Percentiles rank a stretch among this genome's conserved stretches.
Conservation (phyloP, 2,113 vertebrate genomes). For the Pholis gunnellus region DNA sequence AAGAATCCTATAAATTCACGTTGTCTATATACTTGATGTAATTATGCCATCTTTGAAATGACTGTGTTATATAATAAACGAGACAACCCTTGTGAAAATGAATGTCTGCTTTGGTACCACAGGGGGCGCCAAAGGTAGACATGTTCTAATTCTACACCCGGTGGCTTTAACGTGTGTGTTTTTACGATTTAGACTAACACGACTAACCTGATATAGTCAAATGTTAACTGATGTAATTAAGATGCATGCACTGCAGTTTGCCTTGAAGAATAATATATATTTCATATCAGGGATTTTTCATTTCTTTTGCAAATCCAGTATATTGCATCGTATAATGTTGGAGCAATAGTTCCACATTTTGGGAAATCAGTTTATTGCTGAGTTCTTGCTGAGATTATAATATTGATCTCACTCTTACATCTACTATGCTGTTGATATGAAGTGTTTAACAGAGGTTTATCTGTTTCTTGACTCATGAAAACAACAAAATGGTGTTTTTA, state of each 20-base stretch:
- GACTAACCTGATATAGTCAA: neutral
- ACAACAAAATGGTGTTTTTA: neutral
- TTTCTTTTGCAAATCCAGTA: neutral
- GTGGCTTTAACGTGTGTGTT: neutral
- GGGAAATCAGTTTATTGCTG: constrained; percentile 6
- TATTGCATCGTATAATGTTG: neutral
- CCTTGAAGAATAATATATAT: neutral
- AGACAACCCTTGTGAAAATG: neutral
- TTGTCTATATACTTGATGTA: neutral
- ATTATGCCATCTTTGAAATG: neutral
- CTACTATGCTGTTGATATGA: neutral
- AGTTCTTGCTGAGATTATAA: neutral
- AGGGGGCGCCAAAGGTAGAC: neutral
- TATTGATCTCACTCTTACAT: neutral
- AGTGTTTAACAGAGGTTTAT: neutral
- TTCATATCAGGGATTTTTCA: neutral
- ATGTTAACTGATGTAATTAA: neutral
- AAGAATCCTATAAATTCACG: neutral
- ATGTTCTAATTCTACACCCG: neutral
- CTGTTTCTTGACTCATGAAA: too few relatives aligned
- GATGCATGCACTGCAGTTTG: constrained; percentile 9
- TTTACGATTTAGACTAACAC: constrained; percentile 1
- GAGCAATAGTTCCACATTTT: neutral
- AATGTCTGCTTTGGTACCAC: neutral
- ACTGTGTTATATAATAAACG: neutral